These are phyloP conservation scores for Megaceryle alcyon DNA, from an alignment of 2,797 vertebrate genomes.

Conservation along the genomic window DNA sequence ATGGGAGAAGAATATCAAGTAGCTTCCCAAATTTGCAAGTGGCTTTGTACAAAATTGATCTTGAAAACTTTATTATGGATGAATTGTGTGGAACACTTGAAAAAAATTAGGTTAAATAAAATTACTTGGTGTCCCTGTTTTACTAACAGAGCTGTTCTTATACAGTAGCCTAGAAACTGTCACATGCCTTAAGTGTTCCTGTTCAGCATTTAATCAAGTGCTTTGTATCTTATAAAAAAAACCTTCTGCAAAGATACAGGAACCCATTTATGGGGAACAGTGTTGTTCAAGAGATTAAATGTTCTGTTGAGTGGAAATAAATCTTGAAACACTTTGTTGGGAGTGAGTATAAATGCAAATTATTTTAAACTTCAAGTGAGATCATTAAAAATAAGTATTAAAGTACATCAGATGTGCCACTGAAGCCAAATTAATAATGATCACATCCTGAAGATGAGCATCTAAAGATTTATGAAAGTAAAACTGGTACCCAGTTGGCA, in stretches of 20 bases:
- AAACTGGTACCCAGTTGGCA: background rate
- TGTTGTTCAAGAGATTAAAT: background rate
- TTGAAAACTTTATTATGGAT: conserved; percentile 29
- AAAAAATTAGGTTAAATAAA: conserved; percentile 67
- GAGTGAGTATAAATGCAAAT: background rate
- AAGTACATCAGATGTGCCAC: background rate
- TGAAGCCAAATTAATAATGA: background rate
- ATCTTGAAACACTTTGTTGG: background rate
- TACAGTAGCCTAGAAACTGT: conserved; percentile 60
- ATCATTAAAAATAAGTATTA: background rate
- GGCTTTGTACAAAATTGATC: background rate
- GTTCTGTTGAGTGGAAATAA: background rate
- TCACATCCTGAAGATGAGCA: background rate
- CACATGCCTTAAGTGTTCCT: conserved; percentile 41
- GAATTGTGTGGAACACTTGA: conserved; percentile 10
- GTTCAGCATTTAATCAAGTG: conserved; percentile 59
- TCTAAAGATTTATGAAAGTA: background rate
- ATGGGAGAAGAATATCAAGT: background rate
- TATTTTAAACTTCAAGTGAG: background rate
- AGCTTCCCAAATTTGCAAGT: background rate
- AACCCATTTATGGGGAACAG: conserved; percentile 5
- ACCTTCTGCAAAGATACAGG: conserved; percentile 20
- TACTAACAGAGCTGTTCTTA: conserved; percentile 29
- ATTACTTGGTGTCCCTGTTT: conserved; percentile 63
- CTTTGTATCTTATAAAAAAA: conserved; percentile 40